Conservation (phyloP, 2,888 invertebrate species). For the Lepidochrysops patricia region DNA sequence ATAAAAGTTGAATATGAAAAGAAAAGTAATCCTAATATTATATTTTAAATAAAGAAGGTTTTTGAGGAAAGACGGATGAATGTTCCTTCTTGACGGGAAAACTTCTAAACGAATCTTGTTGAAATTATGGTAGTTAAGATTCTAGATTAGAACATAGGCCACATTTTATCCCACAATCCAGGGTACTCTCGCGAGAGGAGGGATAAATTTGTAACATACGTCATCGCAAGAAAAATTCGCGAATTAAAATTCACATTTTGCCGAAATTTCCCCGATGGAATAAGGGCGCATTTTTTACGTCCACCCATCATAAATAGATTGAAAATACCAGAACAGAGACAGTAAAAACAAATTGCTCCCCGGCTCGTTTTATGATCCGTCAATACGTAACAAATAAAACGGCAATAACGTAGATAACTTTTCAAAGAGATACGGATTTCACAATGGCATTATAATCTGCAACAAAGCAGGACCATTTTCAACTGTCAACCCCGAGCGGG, state of each 20-base stretch:
- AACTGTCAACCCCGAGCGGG: slow-evolving; percentile 57
- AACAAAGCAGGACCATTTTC: slow-evolving; percentile 49
- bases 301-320: slow-evolving; percentile 59
- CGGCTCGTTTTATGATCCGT: slow-evolving; percentile 49
- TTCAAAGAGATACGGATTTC: slow-evolving; percentile 32
- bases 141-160: too few relatives aligned
- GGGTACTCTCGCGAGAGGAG: too few relatives aligned
- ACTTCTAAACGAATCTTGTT: too few relatives aligned
- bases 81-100: too few relatives aligned
- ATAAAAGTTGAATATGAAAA: too few relatives aligned
- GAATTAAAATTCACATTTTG: slow-evolving; percentile 6
- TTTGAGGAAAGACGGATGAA: background rate
- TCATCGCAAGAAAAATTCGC: background rate
- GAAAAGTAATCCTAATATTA: too few relatives aligned
- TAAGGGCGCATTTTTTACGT: slow-evolving; percentile 32
- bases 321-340: slow-evolving; percentile 52
- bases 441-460: slow-evolving; percentile 42
- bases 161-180: too few relatives aligned
- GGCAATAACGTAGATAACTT: slow-evolving; percentile 38
- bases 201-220: too few relatives aligned
- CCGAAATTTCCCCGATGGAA: slow-evolving; percentile 12
- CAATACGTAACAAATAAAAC: slow-evolving; percentile 56
- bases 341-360: slow-evolving; percentile 57
- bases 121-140: too few relatives aligned
- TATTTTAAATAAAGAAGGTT: too few relatives aligned